Conservation (phyloP, 2,888 invertebrate genomes). For the Drosophila meridiana region DNA sequence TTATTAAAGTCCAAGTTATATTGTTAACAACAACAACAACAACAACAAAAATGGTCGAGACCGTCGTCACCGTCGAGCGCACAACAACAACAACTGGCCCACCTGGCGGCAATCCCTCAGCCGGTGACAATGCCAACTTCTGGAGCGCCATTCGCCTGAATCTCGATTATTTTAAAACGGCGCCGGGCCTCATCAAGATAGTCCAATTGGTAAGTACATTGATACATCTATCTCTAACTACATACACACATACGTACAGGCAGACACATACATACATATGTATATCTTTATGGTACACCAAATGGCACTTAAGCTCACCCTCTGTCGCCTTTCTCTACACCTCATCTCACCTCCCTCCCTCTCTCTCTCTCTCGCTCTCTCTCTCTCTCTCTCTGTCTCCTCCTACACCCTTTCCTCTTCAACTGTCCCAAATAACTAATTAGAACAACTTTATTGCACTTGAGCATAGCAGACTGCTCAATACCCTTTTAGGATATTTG, state of each 20-base stretch:
- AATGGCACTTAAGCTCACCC: slow-evolving; percentile 1
- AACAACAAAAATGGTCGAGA: slow-evolving; percentile 91
- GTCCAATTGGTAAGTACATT: slow-evolving; percentile 90
- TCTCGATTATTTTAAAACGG: slow-evolving; percentile 91
- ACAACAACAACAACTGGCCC: slow-evolving; percentile 86
- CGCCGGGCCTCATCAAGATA: slow-evolving; percentile 93
- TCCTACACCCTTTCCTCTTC: neutral
- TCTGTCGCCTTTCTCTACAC: too few relatives aligned
- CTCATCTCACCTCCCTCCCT: neutral
- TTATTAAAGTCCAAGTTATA: slow-evolving; percentile 14
- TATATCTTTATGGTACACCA: neutral
- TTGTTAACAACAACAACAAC: slow-evolving; percentile 24
- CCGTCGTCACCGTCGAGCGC: slow-evolving; percentile 92
- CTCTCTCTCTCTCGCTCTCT: too few relatives aligned
- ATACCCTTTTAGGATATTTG: neutral
- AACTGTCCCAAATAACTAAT: neutral
- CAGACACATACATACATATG: neutral
- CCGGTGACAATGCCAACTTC: slow-evolving; percentile 82
- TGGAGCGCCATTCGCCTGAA: slow-evolving; percentile 91
- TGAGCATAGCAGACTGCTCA: neutral
- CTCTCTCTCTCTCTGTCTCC: neutral
- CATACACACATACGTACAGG: neutral
- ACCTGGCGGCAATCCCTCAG: slow-evolving; percentile 72
- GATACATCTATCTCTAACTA: neutral
- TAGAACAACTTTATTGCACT: neutral